Evolutionary conservation across 1,140 invertebrate species (phyloP).

Genomic region (Copidosoma floridanum): DNA sequence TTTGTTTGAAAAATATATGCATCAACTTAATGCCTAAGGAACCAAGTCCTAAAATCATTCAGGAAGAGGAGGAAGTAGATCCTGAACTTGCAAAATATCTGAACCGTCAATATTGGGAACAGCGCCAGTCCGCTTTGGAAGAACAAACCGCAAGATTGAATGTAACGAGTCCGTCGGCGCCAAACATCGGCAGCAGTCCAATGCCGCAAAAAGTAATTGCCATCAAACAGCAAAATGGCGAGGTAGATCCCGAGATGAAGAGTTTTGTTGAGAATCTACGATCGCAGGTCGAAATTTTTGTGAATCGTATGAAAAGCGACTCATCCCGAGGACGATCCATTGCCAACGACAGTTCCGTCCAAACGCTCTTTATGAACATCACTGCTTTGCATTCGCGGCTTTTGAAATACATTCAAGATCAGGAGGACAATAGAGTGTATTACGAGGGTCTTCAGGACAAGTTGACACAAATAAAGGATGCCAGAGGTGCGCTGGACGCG

Average conservation of each 20-base stretch:
- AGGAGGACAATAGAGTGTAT: slow-evolving; percentile 90
- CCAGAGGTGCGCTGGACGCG: slow-evolving; percentile 91
- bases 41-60: too few species aligned
- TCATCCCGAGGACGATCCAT: slow-evolving; percentile 92
- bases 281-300: slow-evolving; percentile 93
- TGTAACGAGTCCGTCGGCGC: slow-evolving; percentile 54
- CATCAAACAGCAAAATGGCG: slow-evolving; percentile 51
- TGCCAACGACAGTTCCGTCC: slow-evolving; percentile 95
- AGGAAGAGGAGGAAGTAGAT: slow-evolving; percentile 61
- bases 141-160: slow-evolving; percentile 51
- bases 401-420: slow-evolving; percentile 87
- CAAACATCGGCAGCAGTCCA: slow-evolving; percentile 54
- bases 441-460: slow-evolving; percentile 97
- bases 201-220: slow-evolving; percentile 52
- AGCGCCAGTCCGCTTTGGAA: slow-evolving; percentile 63
- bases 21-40: too few species aligned
- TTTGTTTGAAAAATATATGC: too few species aligned
- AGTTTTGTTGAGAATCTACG: slow-evolving; percentile 79
- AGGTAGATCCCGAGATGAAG: slow-evolving; percentile 80
- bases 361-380: slow-evolving; percentile 94
- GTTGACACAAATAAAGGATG: slow-evolving; percentile 89
- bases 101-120: slow-evolving; percentile 95
- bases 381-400: slow-evolving; percentile 94
- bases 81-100: slow-evolving; percentile 91
- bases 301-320: slow-evolving; percentile 98